Evolutionary conservation across 2,888 invertebrate genomes (phyloP).

Genomic region (Lamellibrachia columna): DNA sequence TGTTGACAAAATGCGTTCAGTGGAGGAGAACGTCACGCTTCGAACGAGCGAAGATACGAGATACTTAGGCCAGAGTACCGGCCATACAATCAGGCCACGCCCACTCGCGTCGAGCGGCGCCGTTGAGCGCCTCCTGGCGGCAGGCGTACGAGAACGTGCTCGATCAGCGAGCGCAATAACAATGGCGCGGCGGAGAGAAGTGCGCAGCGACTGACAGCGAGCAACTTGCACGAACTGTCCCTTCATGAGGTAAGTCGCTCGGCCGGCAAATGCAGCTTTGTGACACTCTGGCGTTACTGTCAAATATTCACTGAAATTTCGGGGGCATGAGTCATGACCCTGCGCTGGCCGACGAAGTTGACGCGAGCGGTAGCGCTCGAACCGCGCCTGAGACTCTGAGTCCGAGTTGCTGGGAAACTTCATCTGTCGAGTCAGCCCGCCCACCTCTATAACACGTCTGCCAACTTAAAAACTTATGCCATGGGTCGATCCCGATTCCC

Average conservation of each 20-base stretch:
- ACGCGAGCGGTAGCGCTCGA: not conserved
- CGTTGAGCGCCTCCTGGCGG: not conserved
- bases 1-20: not conserved
- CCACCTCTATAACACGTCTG: not conserved
- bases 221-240: not conserved
- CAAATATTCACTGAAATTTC: not conserved
- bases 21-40: not conserved
- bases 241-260: not conserved
- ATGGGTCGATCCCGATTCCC: slow-evolving; percentile 16
- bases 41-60: not conserved
- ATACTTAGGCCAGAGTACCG: not conserved
- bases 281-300: not conserved
- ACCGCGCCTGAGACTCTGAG: not conserved
- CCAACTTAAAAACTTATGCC: slow-evolving; percentile 10
- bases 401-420: not conserved
- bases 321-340: not conserved
- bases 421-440: not conserved
- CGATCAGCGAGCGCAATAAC: not conserved
- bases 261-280: not conserved
- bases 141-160: not conserved
- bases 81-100: not conserved
- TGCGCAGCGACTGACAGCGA: not conserved
- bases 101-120: not conserved
- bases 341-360: not conserved
- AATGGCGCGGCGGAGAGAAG: not conserved